These are phyloP conservation scores for Chelonus formosanus DNA, from an alignment of 2,888 invertebrate genomes.

Conservation along the genomic window DNA sequence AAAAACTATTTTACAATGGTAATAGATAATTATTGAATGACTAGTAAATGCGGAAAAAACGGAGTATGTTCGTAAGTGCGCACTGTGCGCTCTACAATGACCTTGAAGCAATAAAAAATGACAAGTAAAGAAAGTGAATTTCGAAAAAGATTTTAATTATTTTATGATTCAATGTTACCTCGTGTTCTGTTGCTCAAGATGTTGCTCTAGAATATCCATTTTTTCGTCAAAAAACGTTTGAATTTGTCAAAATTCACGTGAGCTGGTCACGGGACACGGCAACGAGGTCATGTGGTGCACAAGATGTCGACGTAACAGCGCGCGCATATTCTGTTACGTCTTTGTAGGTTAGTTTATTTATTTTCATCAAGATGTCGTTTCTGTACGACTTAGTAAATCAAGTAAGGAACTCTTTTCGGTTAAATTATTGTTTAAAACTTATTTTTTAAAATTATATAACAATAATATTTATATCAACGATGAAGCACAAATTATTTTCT, in stretches of 20 bases:
- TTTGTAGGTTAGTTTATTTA: too few relatives aligned
- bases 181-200: conserved; percentile 61
- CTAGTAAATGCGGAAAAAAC: background rate
- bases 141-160: conserved; percentile 1
- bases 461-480: too few relatives aligned
- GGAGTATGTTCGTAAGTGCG: conserved; percentile 29
- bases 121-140: conserved; percentile 24
- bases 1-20: background rate
- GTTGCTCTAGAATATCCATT: conserved; percentile 64
- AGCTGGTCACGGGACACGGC: conserved; percentile 66
- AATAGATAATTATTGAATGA: conserved; percentile 15
- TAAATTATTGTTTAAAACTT: too few relatives aligned
- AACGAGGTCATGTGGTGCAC: conserved; percentile 65
- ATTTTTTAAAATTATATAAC: too few relatives aligned
- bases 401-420: too few relatives aligned
- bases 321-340: conserved; percentile 37
- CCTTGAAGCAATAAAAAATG: conserved; percentile 56
- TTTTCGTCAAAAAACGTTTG: conserved; percentile 58
- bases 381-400: too few relatives aligned
- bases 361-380: too few relatives aligned
- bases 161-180: conserved; percentile 51
- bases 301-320: conserved; percentile 55
- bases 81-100: conserved; percentile 54
- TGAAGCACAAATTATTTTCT: too few relatives aligned
- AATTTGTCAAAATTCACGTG: conserved; percentile 65